Base-by-base conservation (phyloP, 2,797 vertebrate genomes). In the Micromesistius poutassou region DNA sequence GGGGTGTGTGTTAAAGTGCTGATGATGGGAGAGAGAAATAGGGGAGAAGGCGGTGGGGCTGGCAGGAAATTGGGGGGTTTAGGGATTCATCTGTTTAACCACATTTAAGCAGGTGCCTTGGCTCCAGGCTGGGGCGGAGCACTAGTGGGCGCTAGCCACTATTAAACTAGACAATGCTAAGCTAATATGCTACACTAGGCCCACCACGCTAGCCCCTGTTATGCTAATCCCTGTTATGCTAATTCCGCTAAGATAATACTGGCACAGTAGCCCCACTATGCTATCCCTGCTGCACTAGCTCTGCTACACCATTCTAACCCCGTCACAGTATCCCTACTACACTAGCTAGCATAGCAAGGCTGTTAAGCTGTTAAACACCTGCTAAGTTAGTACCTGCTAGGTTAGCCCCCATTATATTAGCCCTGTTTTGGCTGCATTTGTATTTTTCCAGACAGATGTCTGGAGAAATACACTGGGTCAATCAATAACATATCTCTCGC, bases 61-160 rank as follows among this genome's bases (percentile, higher is more conserved):
- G 62, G 62, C 62, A n/a, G 66, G 66, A 70, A 70, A 70, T 70
- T 0, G 30, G 66, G n/a, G 66, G 66, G 28, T 70, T 70, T 70
- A 30, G 66, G 66, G 66, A 25, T 70, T 70, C 28, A 70, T 28
- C 66, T 13, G 4, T 70, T 70, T 7, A 70, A n/a, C n/a, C 25
- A 30, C 66, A 30, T 13, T 70, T 30, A 55, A 22, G 9, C 66
- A 25, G 7, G n/a, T 70, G 66, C 9, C n/a, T 16, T 55, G 66
- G 66, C 66, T 70, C n/a, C 8, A 70, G 66, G 66, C 66, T 70
- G 66, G 66, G 66, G 66, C 46, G 5, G 46, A 55, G 19, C 46
- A 5, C 46, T 42, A 22, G 46, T 16, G 13, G 14, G 40, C 3
- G 46, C 16, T 55, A 19, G 16, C 16, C 46, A 14, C 46, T 14